Base-by-base conservation (phyloP, 2,888 invertebrate genomes). In the Eledona agricola region DNA sequence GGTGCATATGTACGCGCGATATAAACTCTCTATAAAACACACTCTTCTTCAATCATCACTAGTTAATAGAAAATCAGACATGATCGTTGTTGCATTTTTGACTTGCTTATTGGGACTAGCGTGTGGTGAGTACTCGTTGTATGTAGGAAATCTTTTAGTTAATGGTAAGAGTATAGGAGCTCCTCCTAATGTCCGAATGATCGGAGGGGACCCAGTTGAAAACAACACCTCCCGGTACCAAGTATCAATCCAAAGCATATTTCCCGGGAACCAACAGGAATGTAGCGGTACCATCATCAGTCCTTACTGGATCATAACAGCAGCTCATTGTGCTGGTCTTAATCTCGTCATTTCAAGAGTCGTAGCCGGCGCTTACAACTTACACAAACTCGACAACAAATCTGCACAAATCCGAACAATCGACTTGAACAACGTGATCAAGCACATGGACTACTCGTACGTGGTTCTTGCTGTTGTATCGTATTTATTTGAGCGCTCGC, bases 221-320 rank as follows among this genome's bases (percentile, higher is more conserved):
- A 7, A 3, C 13, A 23, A 15, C 2, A 3, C 10, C 2, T 46
- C 19, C 26, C 46, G 46, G 0, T 52, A 52, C 16, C 31, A 38
- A 38, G 40, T 52, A 5, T 52, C 52, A 2, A 26, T 46, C 20
- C 45, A 47, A 23, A 6, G 25, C 2, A 16, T 17, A 5, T 3
- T 38, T 20, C 3, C 5, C 12, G 12, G 6, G 6, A 11, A 12
- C 25, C 16, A 37, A 4, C 52, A 52, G 6, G 6, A 13, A 3
- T 52, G 52, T 9, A 38, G 38, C 4, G 52, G 45, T 5, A 17
- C 40, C 11, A 38, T 52, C 2, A 17, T 52, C 1, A 29, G 37
- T 20, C 46, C 52, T 2, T 17, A 5, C 4, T 52, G 52, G 52
- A 17, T 47, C n/a, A n/a, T 52, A 11, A 52, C 52, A 15, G 38